These are phyloP conservation scores for Drosophila antonietae DNA, from an alignment of 2,888 invertebrate species.

Conservation along the genomic window DNA sequence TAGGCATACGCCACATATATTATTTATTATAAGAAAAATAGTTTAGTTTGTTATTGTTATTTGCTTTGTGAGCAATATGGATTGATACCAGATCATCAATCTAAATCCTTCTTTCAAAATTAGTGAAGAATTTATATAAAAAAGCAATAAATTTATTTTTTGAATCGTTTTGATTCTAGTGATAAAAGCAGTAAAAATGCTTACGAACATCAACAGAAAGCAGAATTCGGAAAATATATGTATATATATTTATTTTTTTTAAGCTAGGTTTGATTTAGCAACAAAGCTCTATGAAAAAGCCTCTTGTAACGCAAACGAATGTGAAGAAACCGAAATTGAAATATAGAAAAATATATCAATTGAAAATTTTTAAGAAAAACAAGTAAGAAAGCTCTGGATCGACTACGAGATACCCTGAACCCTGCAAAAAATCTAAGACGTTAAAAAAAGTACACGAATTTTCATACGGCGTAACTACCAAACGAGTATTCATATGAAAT, in stretches of 20 bases:
- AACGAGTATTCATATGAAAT: no score
- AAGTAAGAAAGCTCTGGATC: no score
- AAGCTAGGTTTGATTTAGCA: neutral
- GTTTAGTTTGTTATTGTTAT: neutral
- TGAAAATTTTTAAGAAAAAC: neutral
- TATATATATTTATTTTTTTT: neutral
- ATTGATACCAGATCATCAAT: neutral
- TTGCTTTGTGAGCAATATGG: neutral
- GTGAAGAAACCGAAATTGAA: neutral
- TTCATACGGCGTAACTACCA: no score
- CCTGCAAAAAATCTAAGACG: no score
- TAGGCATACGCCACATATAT: slow-evolving; percentile 9
- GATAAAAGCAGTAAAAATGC: neutral
- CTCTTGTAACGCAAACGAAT: neutral
- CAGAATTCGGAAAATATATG: neutral
- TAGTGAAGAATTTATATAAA: neutral
- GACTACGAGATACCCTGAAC: no score
- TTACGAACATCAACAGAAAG: neutral
- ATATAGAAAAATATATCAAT: neutral
- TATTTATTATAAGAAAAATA: neutral
- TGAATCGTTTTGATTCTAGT: neutral
- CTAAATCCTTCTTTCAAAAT: neutral
- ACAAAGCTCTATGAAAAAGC: neutral
- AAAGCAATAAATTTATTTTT: no score
- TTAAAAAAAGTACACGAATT: no score